phyloP scores from a whole-genome alignment of 2,797 vertebrate species.

The Micrastur ruficollis region DNA sequence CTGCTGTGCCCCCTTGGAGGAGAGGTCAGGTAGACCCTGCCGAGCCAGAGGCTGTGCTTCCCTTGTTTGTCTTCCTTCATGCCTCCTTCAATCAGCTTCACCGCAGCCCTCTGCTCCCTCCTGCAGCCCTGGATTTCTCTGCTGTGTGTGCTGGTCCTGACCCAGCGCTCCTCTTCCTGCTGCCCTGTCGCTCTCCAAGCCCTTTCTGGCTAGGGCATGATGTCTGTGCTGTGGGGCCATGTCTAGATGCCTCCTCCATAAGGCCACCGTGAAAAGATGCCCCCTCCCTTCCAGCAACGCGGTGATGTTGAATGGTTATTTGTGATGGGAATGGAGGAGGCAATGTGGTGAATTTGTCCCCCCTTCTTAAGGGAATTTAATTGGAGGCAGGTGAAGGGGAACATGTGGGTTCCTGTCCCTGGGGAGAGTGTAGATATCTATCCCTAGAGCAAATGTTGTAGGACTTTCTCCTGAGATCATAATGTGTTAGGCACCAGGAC shows the following conservation, averaged over 20 bases:
- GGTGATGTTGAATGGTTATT: background rate
- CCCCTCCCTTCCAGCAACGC: fast-evolving
- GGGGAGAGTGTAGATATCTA: background rate
- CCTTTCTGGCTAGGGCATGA: background rate
- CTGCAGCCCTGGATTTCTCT: background rate
- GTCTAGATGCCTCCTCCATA: background rate
- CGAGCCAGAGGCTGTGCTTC: background rate
- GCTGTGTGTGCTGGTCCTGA: background rate
- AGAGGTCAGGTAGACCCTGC: conserved; percentile 27
- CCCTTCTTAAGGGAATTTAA: background rate
- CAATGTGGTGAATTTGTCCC: background rate
- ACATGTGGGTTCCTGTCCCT: background rate
- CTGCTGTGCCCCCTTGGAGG: background rate
- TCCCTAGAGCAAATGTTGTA: background rate
- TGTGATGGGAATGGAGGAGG: background rate
- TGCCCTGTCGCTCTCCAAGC: background rate
- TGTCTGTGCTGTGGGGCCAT: background rate
- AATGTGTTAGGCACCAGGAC: background rate
- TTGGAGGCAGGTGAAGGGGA: background rate
- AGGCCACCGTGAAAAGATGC: background rate
- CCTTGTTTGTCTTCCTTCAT: background rate
- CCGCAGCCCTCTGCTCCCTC: background rate
- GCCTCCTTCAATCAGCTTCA: conserved; percentile 42
- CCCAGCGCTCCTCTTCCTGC: background rate
- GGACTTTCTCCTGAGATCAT: background rate